Percentiles rank a stretch among this genome's conserved stretches.
Evolutionary conservation across 2,888 invertebrate genomes (phyloP).

Genomic region (Papilio elwesi): DNA sequence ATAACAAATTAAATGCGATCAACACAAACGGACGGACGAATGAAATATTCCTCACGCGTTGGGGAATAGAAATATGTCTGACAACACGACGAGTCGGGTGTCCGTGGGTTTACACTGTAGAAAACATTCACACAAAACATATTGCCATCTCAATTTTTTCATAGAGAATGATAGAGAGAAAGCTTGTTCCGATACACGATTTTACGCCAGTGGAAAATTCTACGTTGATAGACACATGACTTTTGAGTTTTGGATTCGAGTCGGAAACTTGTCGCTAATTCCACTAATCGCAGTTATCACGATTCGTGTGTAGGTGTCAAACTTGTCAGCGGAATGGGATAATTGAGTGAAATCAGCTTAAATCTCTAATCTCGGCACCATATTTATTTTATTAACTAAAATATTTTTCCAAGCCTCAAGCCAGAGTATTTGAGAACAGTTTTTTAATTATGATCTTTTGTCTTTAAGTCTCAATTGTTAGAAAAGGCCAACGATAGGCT

Average conservation of each 20-base stretch:
- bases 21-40: not conserved
- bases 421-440: not conserved
- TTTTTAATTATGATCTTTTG: too few species aligned
- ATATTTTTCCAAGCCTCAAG: not conserved
- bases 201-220: too few species aligned
- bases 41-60: conserved; percentile 1
- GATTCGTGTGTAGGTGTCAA: conserved; percentile 4
- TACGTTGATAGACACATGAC: conserved; percentile 7
- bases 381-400: conserved; percentile 1
- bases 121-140: too few species aligned
- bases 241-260: not conserved
- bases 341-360: not conserved
- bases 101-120: too few species aligned
- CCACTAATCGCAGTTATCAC: not conserved
- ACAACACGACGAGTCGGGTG: not conserved
- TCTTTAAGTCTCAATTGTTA: too few species aligned
- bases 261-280: not conserved
- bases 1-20: conserved; percentile 38
- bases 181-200: too few species aligned
- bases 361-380: not conserved
- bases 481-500: too few species aligned
- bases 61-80: conserved; percentile 3
- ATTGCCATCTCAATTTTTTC: too few species aligned
- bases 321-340: not conserved
- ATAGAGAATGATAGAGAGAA: too few species aligned